Percentiles rank a stretch among this genome's conserved stretches.
Evolutionary conservation across 2,797 vertebrate genomes (phyloP).

Genomic region (Smutsia temminckii): DNA sequence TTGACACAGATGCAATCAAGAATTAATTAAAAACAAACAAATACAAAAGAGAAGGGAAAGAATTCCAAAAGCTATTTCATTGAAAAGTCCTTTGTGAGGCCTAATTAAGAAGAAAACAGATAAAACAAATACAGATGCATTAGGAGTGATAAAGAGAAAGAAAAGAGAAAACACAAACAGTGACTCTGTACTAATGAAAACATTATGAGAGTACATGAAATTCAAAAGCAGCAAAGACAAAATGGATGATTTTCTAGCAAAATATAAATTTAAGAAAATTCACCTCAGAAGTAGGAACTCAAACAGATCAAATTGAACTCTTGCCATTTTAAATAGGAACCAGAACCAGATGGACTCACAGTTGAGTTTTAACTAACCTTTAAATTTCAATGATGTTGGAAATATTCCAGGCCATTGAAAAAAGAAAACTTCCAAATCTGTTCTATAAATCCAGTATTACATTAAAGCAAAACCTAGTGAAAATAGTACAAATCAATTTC

Average conservation of each 20-base stretch:
- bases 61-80: neutral
- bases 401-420: neutral
- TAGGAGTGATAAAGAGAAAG: neutral
- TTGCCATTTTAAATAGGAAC: neutral
- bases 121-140: neutral
- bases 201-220: slow-evolving; percentile 1
- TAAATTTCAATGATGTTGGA: neutral
- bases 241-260: neutral
- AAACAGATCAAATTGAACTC: neutral
- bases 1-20: neutral
- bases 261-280: neutral
- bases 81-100: neutral
- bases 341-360: neutral
- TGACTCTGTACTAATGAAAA: neutral
- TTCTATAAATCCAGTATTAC: neutral
- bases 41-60: neutral
- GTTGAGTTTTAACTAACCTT: neutral
- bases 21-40: slow-evolving; percentile 56
- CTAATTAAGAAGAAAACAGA: slow-evolving; percentile 24
- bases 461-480: neutral
- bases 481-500: slow-evolving; percentile 6
- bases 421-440: neutral
- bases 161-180: neutral
- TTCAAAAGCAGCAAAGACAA: neutral
- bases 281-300: neutral